A percentile compares a stretch with the other conserved stretches of the same genome.
These are phyloP conservation scores for Tachysurus vachellii DNA, from an alignment of 2,113 vertebrate species.

Conservation along the genomic window DNA sequence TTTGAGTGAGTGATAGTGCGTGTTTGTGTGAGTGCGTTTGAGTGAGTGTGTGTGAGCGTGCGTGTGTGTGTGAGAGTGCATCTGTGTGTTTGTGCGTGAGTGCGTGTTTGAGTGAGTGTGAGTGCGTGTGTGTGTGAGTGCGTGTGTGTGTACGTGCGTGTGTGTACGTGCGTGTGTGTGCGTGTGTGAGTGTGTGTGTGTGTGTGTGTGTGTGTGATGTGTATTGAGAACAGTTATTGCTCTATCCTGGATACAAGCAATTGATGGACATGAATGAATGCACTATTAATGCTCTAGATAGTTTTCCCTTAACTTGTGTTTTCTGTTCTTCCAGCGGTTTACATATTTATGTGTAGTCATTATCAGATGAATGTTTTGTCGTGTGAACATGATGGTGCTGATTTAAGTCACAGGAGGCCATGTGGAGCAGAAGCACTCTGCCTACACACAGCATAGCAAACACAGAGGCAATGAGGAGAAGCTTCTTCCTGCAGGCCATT, in stretches of 20 bases:
- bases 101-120: no score
- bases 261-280: neutral
- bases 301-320: neutral
- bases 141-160: neutral
- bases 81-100: no score
- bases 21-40: no score
- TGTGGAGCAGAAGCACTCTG: constrained; percentile 16
- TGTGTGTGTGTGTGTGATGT: neutral
- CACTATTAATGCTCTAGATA: neutral
- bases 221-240: no score
- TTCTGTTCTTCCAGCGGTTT: neutral
- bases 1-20: no score
- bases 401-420: neutral
- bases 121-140: no score
- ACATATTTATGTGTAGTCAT: neutral
- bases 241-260: no score
- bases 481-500: no score
- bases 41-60: no score
- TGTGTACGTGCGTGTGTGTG: no score
- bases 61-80: no score
- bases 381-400: neutral
- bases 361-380: neutral
- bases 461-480: no score
- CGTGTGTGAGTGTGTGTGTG: neutral
- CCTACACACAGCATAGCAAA: neutral